Evolutionary conservation across 2,113 vertebrate species (phyloP).

Genomic region (Elachura formosa): DNA sequence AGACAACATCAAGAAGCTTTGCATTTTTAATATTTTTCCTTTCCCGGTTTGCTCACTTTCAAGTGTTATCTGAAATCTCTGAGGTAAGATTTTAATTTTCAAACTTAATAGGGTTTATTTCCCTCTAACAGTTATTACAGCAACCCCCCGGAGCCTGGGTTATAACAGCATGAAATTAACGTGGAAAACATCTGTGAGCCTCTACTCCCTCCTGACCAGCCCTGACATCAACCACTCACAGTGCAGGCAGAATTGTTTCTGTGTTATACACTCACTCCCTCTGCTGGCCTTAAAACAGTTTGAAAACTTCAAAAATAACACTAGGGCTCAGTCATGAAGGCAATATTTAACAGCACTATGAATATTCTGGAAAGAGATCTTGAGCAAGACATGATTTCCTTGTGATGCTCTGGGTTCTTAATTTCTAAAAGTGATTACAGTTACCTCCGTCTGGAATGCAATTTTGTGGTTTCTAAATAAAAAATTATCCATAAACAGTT

Average conservation of each 20-base stretch:
- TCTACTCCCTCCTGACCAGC: neutral
- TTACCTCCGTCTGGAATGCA: neutral
- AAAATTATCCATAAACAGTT: neutral
- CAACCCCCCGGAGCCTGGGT: neutral
- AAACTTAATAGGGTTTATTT: neutral
- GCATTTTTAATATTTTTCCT: neutral
- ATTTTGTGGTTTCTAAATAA: neutral
- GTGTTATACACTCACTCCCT: neutral
- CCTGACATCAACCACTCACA: neutral
- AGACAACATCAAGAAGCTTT: neutral
- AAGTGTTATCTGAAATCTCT: neutral
- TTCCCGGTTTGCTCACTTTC: neutral
- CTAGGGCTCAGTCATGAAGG: neutral
- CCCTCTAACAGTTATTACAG: neutral
- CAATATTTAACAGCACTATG: neutral
- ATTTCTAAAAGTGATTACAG: neutral
- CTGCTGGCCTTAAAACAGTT: neutral
- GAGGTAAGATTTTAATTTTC: slow-evolving; percentile 19
- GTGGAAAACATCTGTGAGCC: neutral
- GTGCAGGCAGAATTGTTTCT: neutral
- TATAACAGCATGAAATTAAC: slow-evolving; percentile 11
- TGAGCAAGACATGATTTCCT: neutral
- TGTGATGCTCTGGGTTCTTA: rapidly evolving
- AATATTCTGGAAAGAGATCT: neutral
- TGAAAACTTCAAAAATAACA: neutral